These are phyloP conservation scores for Dreissena polymorpha DNA, from an alignment of 1,140 invertebrate species.

Conservation along the genomic window DNA sequence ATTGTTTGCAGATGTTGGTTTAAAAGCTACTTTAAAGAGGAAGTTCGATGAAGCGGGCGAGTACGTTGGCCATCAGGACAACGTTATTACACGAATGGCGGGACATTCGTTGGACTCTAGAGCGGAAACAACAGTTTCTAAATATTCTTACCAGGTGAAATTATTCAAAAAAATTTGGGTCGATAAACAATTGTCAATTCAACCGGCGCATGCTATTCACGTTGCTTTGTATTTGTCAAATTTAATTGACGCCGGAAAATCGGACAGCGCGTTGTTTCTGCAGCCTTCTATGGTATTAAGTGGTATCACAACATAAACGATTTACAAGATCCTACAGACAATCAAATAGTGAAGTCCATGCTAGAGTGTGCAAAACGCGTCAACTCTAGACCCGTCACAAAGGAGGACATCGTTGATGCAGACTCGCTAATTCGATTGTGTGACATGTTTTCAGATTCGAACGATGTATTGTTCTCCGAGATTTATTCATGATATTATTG, in stretches of 20 bases:
- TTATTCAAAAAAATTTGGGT: slow-evolving; percentile 16
- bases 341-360: slow-evolving; percentile 1
- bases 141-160: slow-evolving; percentile 35
- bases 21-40: not conserved
- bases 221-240: too few species aligned
- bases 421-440: slow-evolving; percentile 39
- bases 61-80: not conserved
- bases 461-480: slow-evolving; percentile 36
- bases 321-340: slow-evolving; percentile 34
- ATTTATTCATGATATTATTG: slow-evolving; percentile 56
- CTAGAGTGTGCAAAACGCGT: slow-evolving; percentile 38
- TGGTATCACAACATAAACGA: slow-evolving; percentile 41
- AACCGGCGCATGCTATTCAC: slow-evolving; percentile 44
- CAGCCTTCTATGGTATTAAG: slow-evolving; percentile 41
- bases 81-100: slow-evolving; percentile 16
- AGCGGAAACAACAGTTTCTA: slow-evolving; percentile 16
- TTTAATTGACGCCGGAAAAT: slow-evolving; percentile 45
- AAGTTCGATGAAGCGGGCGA: not conserved
- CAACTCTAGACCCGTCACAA: not conserved
- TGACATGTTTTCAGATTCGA: slow-evolving; percentile 29
- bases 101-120: slow-evolving; percentile 16
- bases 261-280: slow-evolving; percentile 26
- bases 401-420: slow-evolving; percentile 24
- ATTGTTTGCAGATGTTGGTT: slow-evolving; percentile 24
- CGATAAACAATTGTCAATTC: not conserved